Conservation (phyloP, 2,888 invertebrate genomes). For the Diaperis boleti region DNA sequence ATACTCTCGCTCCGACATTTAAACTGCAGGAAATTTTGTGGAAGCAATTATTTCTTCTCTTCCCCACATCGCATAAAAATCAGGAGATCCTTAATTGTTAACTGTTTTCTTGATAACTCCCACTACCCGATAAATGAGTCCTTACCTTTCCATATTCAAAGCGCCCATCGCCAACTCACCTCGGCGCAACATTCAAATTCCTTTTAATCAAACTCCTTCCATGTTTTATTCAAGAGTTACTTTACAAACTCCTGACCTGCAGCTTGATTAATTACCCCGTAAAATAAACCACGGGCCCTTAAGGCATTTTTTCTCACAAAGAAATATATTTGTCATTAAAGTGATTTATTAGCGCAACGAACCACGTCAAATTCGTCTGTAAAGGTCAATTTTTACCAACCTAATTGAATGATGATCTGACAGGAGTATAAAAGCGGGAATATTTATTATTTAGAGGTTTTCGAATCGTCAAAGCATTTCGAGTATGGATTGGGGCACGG, state of each 20-base stretch:
- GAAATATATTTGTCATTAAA: too few relatives aligned
- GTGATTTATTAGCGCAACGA: not conserved
- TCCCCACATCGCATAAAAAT: too few relatives aligned
- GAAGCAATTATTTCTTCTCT: too few relatives aligned
- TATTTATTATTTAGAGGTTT: constrained; percentile 18
- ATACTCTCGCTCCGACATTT: too few relatives aligned
- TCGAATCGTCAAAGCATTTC: constrained; percentile 11
- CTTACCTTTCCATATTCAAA: not conserved
- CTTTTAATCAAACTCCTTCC: constrained; percentile 21
- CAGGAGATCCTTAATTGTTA: not conserved
- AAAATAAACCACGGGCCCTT: not conserved
- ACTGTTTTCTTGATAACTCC: too few relatives aligned
- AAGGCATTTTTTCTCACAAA: too few relatives aligned
- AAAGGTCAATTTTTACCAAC: constrained; percentile 9
- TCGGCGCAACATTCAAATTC: constrained; percentile 12
- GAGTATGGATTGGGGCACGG: not conserved
- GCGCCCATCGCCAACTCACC: constrained; percentile 3
- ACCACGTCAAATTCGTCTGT: constrained; percentile 2
- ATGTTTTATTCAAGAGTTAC: constrained; percentile 34
- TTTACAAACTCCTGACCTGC: not conserved
- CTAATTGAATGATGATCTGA: constrained; percentile 16
- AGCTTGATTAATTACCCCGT: not conserved
- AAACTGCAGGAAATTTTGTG: too few relatives aligned
- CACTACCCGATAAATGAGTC: too few relatives aligned
- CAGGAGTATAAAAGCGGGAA: constrained; percentile 16